Evolutionary conservation across 2,888 invertebrate genomes (phyloP).

Genomic region (Lycia hirtaria): DNA sequence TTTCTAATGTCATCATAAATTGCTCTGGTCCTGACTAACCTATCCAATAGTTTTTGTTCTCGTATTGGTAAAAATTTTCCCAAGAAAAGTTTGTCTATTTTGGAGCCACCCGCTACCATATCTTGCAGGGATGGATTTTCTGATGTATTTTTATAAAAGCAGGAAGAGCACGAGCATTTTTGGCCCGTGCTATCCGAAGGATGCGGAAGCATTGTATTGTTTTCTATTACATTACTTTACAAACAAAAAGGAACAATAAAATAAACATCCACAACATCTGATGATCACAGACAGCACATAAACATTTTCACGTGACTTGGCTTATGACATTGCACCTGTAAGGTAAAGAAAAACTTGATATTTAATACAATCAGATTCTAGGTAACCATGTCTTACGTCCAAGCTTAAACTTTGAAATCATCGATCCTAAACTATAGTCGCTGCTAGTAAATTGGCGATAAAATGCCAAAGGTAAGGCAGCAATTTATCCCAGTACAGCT

Average conservation of each 20-base stretch:
- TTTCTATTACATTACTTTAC: constrained; percentile 33
- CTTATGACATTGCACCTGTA: constrained; percentile 45
- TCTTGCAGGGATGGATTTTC: constrained; percentile 50
- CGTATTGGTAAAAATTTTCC: constrained; percentile 58
- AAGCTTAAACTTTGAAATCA: too few relatives aligned
- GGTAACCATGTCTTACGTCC: too few relatives aligned
- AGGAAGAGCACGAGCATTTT: constrained; percentile 60
- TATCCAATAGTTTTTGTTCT: constrained; percentile 60
- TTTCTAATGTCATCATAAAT: constrained; percentile 63
- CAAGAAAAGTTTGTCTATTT: constrained; percentile 55
- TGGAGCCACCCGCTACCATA: constrained; percentile 50
- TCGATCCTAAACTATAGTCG: too few relatives aligned
- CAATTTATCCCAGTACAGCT: too few relatives aligned
- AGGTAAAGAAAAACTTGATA: constrained; percentile 17
- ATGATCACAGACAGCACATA: constrained; percentile 32
- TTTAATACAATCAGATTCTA: too few relatives aligned
- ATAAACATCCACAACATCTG: constrained; percentile 4
- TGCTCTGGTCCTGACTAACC: constrained; percentile 62
- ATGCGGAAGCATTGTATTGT: constrained; percentile 40
- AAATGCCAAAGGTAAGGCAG: too few relatives aligned
- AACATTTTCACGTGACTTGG: constrained; percentile 40
- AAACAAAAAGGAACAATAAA: constrained; percentile 15
- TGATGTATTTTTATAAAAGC: constrained; percentile 52
- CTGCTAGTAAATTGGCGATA: too few relatives aligned
- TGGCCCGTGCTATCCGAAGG: constrained; percentile 42